phyloP scores from a whole-genome alignment of 2,113 vertebrate genomes.

The Chionis minor region DNA sequence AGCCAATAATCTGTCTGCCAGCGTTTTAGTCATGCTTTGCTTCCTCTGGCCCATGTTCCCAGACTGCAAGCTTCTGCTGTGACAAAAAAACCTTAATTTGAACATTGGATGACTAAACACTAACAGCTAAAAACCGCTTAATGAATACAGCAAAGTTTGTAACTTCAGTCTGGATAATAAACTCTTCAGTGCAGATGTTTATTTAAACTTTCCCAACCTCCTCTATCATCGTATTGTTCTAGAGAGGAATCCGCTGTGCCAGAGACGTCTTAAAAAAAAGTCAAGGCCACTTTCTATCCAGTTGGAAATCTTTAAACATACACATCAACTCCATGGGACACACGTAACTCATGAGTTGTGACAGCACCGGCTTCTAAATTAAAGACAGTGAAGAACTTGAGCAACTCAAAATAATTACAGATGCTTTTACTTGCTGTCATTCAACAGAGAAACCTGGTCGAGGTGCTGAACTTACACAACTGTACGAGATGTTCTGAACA shows the following conservation, averaged over 20 bases:
- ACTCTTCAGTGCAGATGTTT: neutral
- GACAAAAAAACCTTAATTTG: constrained; percentile 38
- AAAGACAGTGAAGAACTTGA: neutral
- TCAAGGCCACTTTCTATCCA: neutral
- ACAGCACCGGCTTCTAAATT: neutral
- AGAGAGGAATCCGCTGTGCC: neutral
- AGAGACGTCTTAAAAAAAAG: neutral
- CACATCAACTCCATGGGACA: neutral
- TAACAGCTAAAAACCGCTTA: neutral
- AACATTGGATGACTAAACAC: neutral
- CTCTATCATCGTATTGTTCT: neutral
- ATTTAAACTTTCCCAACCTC: neutral
- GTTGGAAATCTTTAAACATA: neutral
- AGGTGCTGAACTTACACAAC: neutral
- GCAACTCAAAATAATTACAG: neutral
- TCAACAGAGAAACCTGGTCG: neutral
- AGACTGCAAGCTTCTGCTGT: neutral
- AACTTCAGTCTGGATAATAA: neutral
- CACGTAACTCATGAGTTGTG: neutral
- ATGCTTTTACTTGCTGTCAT: neutral
- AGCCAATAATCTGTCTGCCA: constrained; percentile 20
- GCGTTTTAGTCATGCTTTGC: neutral
- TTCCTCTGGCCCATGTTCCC: neutral
- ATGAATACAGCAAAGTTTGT: neutral
- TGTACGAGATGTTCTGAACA: neutral